phyloP scores from a whole-genome alignment of 2,113 vertebrate genomes.

The Dasypus novemcinctus region DNA sequence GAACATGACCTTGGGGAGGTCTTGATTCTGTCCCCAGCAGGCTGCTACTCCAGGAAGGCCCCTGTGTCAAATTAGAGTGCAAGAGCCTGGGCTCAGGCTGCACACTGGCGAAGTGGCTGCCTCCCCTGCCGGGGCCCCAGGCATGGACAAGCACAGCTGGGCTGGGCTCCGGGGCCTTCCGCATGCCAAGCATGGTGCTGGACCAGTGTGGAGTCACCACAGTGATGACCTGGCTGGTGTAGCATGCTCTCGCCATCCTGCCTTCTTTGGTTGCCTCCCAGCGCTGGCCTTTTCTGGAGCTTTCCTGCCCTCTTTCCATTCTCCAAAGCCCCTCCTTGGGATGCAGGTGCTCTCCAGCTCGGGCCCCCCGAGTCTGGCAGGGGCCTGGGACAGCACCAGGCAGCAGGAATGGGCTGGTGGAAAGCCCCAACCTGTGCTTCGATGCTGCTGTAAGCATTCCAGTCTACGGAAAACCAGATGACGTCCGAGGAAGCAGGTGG shows the following conservation, averaged over 20 bases:
- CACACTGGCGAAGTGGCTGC: too few species aligned
- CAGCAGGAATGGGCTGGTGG: constrained; percentile 48
- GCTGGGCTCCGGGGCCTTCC: too few species aligned
- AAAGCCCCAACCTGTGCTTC: constrained; percentile 41
- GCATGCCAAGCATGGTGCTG: background rate
- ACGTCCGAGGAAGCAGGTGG: background rate
- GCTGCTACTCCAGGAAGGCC: background rate
- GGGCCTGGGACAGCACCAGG: background rate
- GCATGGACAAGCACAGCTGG: too few species aligned
- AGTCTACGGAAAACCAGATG: constrained; percentile 56
- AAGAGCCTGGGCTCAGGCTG: background rate
- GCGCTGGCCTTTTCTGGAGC: background rate
- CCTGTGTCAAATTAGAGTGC: background rate
- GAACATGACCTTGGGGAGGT: too few species aligned
- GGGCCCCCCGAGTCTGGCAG: background rate
- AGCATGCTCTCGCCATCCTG: background rate
- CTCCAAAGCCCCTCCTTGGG: background rate
- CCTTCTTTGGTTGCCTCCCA: background rate
- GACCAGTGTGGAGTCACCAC: too few species aligned
- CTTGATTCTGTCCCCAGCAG: too few species aligned
- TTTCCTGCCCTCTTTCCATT: background rate
- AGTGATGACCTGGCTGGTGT: background rate
- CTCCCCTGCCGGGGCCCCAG: too few species aligned
- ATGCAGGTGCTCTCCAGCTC: background rate
- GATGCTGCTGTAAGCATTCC: background rate